phyloP scores from a whole-genome alignment of 2,888 invertebrate species.

The Uloborus plumipes region DNA sequence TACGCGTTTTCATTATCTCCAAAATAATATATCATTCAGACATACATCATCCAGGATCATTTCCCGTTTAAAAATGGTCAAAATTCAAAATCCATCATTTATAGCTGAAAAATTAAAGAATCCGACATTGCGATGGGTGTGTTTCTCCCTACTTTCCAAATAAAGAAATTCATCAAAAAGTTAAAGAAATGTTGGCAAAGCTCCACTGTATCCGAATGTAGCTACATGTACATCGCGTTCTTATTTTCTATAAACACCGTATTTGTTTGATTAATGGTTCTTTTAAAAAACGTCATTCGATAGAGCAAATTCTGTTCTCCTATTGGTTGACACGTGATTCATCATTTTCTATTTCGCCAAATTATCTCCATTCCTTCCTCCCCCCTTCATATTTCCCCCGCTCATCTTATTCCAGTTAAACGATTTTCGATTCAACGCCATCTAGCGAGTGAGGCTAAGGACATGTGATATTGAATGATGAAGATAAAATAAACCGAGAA shows the following conservation, averaged over 20 bases:
- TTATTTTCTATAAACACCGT: conserved; percentile 62
- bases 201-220: conserved; percentile 37
- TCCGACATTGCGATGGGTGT: too few relatives aligned
- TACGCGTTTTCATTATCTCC: too few relatives aligned
- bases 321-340: conserved; percentile 60
- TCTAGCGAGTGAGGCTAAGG: conserved; percentile 21
- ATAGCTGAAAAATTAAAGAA: too few relatives aligned
- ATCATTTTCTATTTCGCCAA: conserved; percentile 62
- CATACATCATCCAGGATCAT: too few relatives aligned
- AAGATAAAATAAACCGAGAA: too few relatives aligned
- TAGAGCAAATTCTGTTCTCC: conserved; percentile 59
- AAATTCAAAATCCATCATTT: too few relatives aligned
- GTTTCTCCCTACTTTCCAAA: too few relatives aligned
- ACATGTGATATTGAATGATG: too few relatives aligned
- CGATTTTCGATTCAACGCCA: conserved; percentile 39
- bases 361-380: conserved; percentile 37
- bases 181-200: conserved; percentile 33
- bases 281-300: conserved; percentile 61
- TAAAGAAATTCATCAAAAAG: too few relatives aligned
- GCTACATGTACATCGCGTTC: conserved; percentile 43
- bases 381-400: conserved; percentile 13
- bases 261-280: conserved; percentile 62
- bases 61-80: too few relatives aligned
- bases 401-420: conserved; percentile 39
- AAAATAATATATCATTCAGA: too few relatives aligned